These are phyloP conservation scores for Homarus americanus DNA, from an alignment of 1,140 invertebrate species.

Conservation along the genomic window DNA sequence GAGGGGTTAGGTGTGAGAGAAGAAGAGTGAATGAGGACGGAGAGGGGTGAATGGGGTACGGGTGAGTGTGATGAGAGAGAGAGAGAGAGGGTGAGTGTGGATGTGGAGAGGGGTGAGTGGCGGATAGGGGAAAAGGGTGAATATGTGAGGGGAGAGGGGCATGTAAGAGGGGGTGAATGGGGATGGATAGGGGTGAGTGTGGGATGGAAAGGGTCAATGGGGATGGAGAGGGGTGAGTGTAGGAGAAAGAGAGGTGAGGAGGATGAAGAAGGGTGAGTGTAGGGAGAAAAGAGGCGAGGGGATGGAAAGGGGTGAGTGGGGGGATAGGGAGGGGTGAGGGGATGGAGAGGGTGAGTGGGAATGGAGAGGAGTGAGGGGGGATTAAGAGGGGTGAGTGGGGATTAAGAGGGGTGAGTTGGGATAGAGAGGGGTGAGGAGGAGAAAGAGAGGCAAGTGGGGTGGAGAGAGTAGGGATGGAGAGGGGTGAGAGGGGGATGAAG, in stretches of 20 bases:
- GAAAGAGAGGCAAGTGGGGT: neutral
- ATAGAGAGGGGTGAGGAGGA: too few species aligned
- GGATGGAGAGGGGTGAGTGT: too few species aligned
- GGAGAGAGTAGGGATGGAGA: too few species aligned
- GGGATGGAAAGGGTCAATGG: too few species aligned
- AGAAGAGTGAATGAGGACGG: neutral
- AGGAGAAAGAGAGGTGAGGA: neutral
- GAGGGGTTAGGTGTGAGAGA: neutral
- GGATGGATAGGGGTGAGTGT: too few species aligned
- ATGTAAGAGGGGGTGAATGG: neutral
- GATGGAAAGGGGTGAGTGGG: too few species aligned
- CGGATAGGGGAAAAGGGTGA: neutral
- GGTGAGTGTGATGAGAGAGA: neutral
- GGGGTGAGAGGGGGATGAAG: neutral
- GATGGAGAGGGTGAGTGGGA: neutral
- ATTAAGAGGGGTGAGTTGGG: neutral
- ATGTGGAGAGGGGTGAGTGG: neutral
- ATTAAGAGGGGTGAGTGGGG: too few species aligned
- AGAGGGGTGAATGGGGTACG: neutral
- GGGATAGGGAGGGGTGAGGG: neutral
- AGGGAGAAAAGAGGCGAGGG: neutral
- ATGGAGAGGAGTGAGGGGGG: neutral
- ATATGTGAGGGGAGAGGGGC: too few species aligned
- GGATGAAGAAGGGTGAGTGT: neutral
- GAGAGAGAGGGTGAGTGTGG: neutral